Evolutionary conservation across 1,140 invertebrate genomes (phyloP), one percentile per base, ranked within the genome.

Genomic region (Ceratosolen fusciceps): DNA sequence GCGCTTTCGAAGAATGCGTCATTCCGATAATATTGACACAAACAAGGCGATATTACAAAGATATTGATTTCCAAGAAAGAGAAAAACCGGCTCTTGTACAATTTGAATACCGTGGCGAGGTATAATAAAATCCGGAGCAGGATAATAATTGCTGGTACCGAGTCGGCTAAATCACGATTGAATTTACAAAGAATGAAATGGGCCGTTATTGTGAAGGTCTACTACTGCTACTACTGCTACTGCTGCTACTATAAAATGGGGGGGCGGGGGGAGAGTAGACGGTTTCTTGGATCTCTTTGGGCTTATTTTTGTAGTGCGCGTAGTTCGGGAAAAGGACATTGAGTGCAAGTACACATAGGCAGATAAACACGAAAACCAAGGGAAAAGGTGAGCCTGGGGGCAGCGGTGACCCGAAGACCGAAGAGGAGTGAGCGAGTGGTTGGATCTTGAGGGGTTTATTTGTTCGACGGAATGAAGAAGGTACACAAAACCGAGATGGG

Each of bases 181-280:
- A 79, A 79, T 73, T 49, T 31, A 72, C 56, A 73, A 39, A 79
- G 26, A 79, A 79, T 67, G 39, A 12, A 3, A 29, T 9, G 14
- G 21, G 21, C n/a, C 14, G 43, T n/a, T 24, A 31, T 31, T 12
- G 54, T n/a, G 60, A 49, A 31, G 39, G 10, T n/a, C 34, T 37
- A 65, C 9, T n/a, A n/a, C n/a, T n/a, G n/a, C n/a, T n/a, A n/a
- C n/a, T n/a, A n/a, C n/a, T n/a, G n/a, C n/a, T n/a, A n/a, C n/a
- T n/a, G n/a, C n/a, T n/a, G n/a, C n/a, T n/a, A n/a, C n/a, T n/a
- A n/a, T n/a, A n/a, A n/a, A n/a, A n/a, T n/a, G n/a, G n/a, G n/a
- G n/a, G n/a, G n/a, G n/a, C n/a, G n/a, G n/a, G 19, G 34, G n/a
- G 14, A 71, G 60, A 71, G 0, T 16, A 21, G 49, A 43, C 1